Evolutionary conservation across 2,797 vertebrate genomes (phyloP), one percentile per base, ranked within the genome.

Genomic region (Brotula barbata): DNA sequence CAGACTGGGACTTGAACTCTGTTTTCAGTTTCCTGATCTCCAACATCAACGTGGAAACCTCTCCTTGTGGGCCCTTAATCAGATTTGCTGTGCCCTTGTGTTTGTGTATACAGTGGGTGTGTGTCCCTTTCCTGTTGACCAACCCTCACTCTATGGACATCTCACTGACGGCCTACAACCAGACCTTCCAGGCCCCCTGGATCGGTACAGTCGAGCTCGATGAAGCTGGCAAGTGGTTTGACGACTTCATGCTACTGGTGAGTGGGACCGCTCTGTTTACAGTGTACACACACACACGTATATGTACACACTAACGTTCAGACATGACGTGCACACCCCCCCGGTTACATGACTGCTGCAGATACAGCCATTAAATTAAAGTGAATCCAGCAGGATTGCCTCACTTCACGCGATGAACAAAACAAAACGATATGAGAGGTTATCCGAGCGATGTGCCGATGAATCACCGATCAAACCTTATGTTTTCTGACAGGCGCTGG

Each of bases 201-300:
- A 80, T 90, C 1, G 93, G 93, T 48, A 91, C 85, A 14, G 78
- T 93, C 75, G 85, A 92, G 67, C 74, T 82, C 0, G 50, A 78
- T 0, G 70, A 91, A 16, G 72, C 91, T 9, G 91, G 91, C 63
- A 89, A 91, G 64, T 94, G 93, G 93, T 80, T 94, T 47, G 93
- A 94, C 3, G 87, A 90, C 68, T 89, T 90, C 78, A 83, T 90
- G 86, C 68, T 90, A 58, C 60, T 90, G 87, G 89, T 90, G 67
- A 88, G 92, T 67, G 41, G 71, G 78, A 25, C 16, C 23, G 5
- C 6, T 56, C 5, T 17, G 19, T 25, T 33, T 15, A 47, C 0
- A 2, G 51, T 12, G 12, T n/a, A 28, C 11, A 56, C 1, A 41
- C 1, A 20, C 34, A 46, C 40, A 37, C 7, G 12, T n/a, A 28